Conservation (phyloP, 1,140 invertebrate genomes). For the Drosophila kurseongensis region DNA sequence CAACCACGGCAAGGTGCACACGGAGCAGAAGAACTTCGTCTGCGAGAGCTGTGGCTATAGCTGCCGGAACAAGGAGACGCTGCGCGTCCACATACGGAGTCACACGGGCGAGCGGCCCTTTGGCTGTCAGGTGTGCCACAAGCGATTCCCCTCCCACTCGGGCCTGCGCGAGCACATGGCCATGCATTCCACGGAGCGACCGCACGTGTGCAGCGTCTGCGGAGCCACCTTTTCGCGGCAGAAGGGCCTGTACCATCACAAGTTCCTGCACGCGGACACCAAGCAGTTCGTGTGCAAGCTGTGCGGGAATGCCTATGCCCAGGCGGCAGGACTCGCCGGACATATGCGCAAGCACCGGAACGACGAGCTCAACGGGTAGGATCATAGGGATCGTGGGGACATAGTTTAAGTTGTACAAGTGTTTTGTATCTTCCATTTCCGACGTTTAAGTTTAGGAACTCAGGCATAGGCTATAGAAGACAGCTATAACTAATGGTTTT, state of each 20-base stretch:
- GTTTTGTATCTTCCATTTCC: slow-evolving; percentile 45
- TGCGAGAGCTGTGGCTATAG: slow-evolving; percentile 79
- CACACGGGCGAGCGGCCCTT: slow-evolving; percentile 93
- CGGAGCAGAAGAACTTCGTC: slow-evolving; percentile 75
- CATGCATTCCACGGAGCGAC: slow-evolving; percentile 91
- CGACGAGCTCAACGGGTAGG: slow-evolving; percentile 56
- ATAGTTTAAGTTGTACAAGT: slow-evolving; percentile 2
- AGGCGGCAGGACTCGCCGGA: slow-evolving; percentile 75
- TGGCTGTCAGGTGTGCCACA: slow-evolving; percentile 90
- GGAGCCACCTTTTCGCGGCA: slow-evolving; percentile 93
- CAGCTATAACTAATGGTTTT: not conserved
- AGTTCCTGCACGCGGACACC: slow-evolving; percentile 71
- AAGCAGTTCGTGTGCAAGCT: slow-evolving; percentile 80
- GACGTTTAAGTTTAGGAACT: slow-evolving; percentile 47
- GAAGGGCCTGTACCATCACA: slow-evolving; percentile 87
- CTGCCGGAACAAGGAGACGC: slow-evolving; percentile 92
- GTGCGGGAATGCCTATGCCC: slow-evolving; percentile 78
- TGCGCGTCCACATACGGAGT: slow-evolving; percentile 92
- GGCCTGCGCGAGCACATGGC: slow-evolving; percentile 86
- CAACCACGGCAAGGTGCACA: slow-evolving; percentile 74
- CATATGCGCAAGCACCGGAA: slow-evolving; percentile 85
- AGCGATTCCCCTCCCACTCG: slow-evolving; percentile 90
- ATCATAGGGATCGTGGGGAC: too few relatives aligned
- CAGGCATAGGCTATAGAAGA: slow-evolving; percentile 60
- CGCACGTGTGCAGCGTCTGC: slow-evolving; percentile 91